Base-by-base conservation (phyloP, 2,888 invertebrate species). In the Noctua fimbriata region DNA sequence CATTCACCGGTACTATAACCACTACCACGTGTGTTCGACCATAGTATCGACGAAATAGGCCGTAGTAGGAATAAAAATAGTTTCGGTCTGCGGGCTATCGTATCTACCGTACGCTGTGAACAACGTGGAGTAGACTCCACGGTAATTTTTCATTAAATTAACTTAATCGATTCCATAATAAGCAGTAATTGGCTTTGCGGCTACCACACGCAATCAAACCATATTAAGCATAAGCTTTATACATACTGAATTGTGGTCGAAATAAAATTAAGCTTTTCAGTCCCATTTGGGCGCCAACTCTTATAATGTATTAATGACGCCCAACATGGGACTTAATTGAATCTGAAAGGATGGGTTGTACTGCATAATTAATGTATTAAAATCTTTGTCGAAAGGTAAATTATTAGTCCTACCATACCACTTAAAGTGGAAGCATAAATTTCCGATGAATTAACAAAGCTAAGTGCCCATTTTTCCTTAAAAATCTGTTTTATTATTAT, bases 1-100 rank as follows among this genome's bases (percentile, higher is more conserved):
- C 95, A 95, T 95, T 95, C 95, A 94, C 92, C 91, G 92, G 91
- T 88, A 88, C 90, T 88, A 86, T 83, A 32, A 82, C 81, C 87
- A 84, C 72, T 79, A 78, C 90, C 93, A 93, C 92, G 93, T 93
- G 93, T 89, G 88, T 84, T 83, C 82, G 79, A 86, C 88, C 87
- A 89, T 90, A 91, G 89, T 91, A 90, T 88, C 78, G 77, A 63
- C 63, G 44, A 78, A 86, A 89, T 89, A 82, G 78, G 74, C 87
- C 81, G 89, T 91, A 89, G 91, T 91, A 90, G 80, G 82, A 85
- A 87, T 88, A 90, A 87, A 90, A 90, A 92, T 92, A 92, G 87
- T 86, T 84, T 85, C 84, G 24, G 78, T 79, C 76, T 80, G 72
- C 66, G 32, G 32, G 10, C 36, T 12, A 36, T 36, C 36, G 70